phyloP scores from a whole-genome alignment of 1,140 invertebrate genomes.

The Hyles vespertilio region DNA sequence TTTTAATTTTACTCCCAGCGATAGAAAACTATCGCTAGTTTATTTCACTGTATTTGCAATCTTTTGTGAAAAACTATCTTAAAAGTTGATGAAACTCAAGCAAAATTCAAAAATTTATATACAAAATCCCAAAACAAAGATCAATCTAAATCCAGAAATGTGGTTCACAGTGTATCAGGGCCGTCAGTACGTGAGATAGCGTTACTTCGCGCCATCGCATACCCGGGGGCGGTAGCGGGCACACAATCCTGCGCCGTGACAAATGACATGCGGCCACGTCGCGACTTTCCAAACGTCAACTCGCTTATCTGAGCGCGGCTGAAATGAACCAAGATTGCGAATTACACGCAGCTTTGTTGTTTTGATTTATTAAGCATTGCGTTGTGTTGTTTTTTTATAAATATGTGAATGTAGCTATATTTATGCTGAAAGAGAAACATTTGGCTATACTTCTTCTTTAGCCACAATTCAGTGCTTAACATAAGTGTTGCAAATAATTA shows the following conservation, averaged over 20 bases:
- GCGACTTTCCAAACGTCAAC: constrained; percentile 8
- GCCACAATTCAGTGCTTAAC: too few species aligned
- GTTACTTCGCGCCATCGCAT: not conserved
- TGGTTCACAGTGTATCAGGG: not conserved
- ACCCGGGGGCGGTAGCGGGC: not conserved
- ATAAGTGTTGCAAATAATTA: too few species aligned
- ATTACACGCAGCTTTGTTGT: constrained; percentile 1
- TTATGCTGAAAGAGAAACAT: too few species aligned
- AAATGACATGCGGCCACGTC: not conserved
- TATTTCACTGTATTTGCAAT: too few species aligned
- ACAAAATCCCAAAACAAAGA: too few species aligned
- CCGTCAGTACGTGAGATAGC: not conserved
- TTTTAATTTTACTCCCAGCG: too few species aligned
- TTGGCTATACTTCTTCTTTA: too few species aligned
- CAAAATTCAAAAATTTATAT: too few species aligned
- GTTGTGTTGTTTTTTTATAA: not conserved
- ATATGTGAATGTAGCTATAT: too few species aligned
- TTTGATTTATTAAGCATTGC: constrained; percentile 9
- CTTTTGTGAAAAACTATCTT: too few species aligned
- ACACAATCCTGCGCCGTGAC: not conserved
- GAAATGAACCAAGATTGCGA: constrained; percentile 7
- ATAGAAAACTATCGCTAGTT: too few species aligned
- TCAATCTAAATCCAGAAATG: not conserved
- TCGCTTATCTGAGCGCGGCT: constrained; percentile 5
- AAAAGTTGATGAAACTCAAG: too few species aligned